Conservation (phyloP, 2,888 invertebrate species). For the Cantharis nigra region DNA sequence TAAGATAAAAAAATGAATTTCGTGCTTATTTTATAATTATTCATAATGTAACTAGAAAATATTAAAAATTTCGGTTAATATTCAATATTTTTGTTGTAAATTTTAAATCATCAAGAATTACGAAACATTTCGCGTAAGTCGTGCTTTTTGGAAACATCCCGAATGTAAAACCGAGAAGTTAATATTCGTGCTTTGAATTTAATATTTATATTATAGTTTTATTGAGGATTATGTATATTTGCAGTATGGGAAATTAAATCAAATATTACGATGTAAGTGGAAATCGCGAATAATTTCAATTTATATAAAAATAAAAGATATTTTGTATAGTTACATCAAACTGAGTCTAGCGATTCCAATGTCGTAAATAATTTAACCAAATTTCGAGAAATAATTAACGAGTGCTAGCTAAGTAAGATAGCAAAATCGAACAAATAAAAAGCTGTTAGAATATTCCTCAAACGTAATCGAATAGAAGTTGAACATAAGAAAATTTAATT, state of each 20-base stretch:
- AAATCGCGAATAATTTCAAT: background rate
- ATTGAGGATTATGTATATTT: background rate
- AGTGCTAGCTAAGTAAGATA: background rate
- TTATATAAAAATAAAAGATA: background rate
- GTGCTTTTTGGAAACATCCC: slow-evolving; percentile 17
- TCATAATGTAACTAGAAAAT: background rate
- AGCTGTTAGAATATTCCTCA: background rate
- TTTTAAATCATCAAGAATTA: background rate
- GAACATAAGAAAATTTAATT: background rate
- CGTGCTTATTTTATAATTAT: background rate
- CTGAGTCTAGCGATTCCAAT: too few relatives aligned
- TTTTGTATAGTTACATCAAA: too few relatives aligned
- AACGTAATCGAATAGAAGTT: background rate
- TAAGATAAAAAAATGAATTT: background rate
- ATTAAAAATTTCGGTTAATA: background rate
- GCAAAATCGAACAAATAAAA: background rate
- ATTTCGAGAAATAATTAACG: background rate
- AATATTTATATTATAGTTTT: background rate
- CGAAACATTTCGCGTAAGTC: background rate
- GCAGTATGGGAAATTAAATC: background rate
- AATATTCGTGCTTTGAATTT: slow-evolving; percentile 18
- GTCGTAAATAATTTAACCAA: background rate
- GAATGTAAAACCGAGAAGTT: slow-evolving; percentile 11
- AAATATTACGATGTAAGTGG: background rate
- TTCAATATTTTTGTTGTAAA: background rate